Evolutionary conservation across 2,113 vertebrate species (phyloP).

Genomic region (Nesospiza acunhae): DNA sequence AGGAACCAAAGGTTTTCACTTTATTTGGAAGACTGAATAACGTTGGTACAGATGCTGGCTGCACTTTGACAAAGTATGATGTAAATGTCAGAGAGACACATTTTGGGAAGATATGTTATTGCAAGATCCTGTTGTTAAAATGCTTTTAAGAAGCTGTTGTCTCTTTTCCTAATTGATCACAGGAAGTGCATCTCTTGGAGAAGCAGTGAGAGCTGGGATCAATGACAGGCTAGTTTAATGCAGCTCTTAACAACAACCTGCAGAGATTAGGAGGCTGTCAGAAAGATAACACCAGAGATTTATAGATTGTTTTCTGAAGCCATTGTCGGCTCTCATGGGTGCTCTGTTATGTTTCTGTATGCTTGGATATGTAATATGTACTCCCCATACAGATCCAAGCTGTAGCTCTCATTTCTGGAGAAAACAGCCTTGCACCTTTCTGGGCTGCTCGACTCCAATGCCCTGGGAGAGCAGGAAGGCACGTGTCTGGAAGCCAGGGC

Average conservation of each 20-base stretch:
- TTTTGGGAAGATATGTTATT: conserved; percentile 30
- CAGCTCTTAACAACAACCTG: conserved; percentile 29
- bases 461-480: background rate
- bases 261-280: conserved; percentile 42
- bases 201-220: conserved; percentile 1
- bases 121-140: background rate
- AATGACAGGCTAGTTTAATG: conserved; percentile 42
- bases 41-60: background rate
- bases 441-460: background rate
- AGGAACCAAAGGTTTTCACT: background rate
- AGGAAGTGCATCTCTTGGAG: conserved; percentile 5
- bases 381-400: background rate
- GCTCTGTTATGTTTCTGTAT: background rate
- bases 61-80: background rate
- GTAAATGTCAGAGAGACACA: background rate
- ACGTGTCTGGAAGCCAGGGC: background rate
- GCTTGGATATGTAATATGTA: background rate
- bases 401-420: background rate
- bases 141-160: conserved; percentile 34
- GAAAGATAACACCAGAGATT: conserved; percentile 26
- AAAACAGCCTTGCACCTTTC: background rate
- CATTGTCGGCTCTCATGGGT: background rate
- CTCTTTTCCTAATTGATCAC: conserved; percentile 43
- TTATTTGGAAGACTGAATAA: background rate
- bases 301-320: conserved; percentile 50